These are phyloP conservation scores for Hippoglossus hippoglossus DNA, from an alignment of 2,797 vertebrate species.

Conservation along the genomic window DNA sequence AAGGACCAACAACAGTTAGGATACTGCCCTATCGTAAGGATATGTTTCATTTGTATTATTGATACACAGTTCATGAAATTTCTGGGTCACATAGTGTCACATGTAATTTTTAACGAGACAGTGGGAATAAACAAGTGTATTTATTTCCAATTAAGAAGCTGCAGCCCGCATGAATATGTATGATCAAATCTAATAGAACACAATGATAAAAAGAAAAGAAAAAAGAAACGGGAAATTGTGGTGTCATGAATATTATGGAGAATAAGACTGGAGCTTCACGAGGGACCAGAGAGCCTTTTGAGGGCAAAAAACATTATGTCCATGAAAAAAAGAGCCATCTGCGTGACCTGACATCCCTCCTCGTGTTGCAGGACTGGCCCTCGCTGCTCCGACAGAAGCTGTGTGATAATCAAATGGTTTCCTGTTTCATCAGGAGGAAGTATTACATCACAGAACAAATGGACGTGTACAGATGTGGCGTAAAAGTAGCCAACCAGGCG, in stretches of 20 bases:
- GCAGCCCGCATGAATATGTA: neutral
- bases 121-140: neutral
- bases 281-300: constrained; percentile 5
- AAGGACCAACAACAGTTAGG: neutral
- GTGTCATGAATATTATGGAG: constrained; percentile 2
- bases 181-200: neutral
- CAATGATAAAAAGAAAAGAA: neutral
- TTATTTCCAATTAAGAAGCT: neutral
- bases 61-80: neutral
- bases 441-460: constrained; percentile 66
- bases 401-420: constrained; percentile 55
- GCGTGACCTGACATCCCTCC: constrained; percentile 40
- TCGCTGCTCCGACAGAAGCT: constrained; percentile 44
- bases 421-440: constrained; percentile 48
- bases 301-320: constrained; percentile 11
- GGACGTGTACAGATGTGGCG: constrained; percentile 59
- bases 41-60: neutral
- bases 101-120: neutral
- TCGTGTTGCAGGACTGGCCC: constrained; percentile 17
- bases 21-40: neutral
- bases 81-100: neutral
- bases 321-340: constrained; percentile 45
- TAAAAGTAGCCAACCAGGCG: constrained; percentile 48
- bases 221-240: neutral
- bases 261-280: neutral